These are phyloP conservation scores for Colostygia pectinataria DNA, from an alignment of 2,888 invertebrate species.

Conservation along the genomic window DNA sequence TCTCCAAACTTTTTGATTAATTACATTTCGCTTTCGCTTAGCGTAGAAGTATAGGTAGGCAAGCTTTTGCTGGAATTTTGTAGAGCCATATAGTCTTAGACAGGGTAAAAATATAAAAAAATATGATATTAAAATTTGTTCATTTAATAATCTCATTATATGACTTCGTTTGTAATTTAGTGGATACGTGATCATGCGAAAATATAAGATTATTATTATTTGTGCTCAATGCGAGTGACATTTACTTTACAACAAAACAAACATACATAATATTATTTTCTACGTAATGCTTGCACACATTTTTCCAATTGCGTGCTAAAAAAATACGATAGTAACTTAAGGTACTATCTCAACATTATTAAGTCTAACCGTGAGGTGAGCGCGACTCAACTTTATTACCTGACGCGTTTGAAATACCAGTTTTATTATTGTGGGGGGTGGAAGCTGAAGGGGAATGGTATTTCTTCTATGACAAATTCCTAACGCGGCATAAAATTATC, in stretches of 20 bases:
- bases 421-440: constrained; percentile 62
- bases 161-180: no score
- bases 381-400: constrained; percentile 77
- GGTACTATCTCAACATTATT: constrained; percentile 43
- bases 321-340: constrained; percentile 4
- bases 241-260: no score
- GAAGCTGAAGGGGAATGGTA: constrained; percentile 31
- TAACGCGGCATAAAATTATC: constrained; percentile 16
- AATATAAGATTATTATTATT: no score
- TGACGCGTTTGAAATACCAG: constrained; percentile 79
- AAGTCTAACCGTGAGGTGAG: constrained; percentile 54
- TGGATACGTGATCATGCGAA: no score
- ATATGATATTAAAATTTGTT: not conserved
- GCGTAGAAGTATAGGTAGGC: constrained; percentile 71
- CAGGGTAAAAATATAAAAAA: not conserved
- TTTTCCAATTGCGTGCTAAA: not conserved
- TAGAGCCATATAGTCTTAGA: constrained; percentile 44
- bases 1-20: constrained; percentile 79
- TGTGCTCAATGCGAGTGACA: no score
- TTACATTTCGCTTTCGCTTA: constrained; percentile 74
- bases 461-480: constrained; percentile 20
- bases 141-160: no score
- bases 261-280: no score
- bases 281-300: no score
- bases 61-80: constrained; percentile 54